Conservation (phyloP, 2,888 invertebrate species). For the Molorchus minor region DNA sequence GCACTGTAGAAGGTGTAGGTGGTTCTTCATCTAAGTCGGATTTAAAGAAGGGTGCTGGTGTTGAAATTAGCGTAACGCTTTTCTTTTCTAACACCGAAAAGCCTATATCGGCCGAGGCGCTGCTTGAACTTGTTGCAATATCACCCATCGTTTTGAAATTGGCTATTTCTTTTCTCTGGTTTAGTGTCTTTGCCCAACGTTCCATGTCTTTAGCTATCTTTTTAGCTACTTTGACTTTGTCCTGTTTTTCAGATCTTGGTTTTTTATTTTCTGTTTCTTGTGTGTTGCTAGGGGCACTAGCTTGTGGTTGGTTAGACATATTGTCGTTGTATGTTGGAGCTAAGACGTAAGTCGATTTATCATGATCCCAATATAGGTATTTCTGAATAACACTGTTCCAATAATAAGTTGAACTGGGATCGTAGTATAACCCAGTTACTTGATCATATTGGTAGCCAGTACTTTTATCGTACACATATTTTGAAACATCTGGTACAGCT, state of each 20-base stretch:
- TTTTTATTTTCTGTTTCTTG: conserved; percentile 69
- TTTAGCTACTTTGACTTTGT: conserved; percentile 96
- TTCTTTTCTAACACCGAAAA: conserved; percentile 90
- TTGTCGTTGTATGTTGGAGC: conserved; percentile 60
- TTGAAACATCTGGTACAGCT: conserved; percentile 86
- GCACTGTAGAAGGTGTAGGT: conserved; percentile 51
- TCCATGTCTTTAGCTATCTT: conserved; percentile 97
- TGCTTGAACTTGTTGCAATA: conserved; percentile 50
- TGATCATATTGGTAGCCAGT: conserved; percentile 98
- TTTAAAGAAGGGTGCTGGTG: conserved; percentile 39
- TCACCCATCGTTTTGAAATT: conserved; percentile 50
- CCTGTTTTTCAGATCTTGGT: conserved; percentile 79
- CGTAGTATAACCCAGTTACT: conserved; percentile 93
- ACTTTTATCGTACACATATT: conserved; percentile 92
- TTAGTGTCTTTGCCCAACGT: conserved; percentile 95
- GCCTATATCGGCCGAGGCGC: conserved; percentile 91
- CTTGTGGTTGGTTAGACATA: conserved; percentile 20
- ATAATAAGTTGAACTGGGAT: conserved; percentile 95
- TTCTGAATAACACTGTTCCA: conserved; percentile 91
- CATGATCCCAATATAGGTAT: conserved; percentile 95
- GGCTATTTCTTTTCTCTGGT: conserved; percentile 88
- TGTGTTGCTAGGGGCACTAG: conserved; percentile 1
- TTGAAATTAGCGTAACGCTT: conserved; percentile 50
- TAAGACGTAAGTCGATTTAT: conserved; percentile 71
- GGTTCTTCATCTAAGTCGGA: conserved; percentile 41